Evolutionary conservation across 2,888 invertebrate genomes (phyloP), one percentile per base, ranked within the genome.

Genomic region (Masnerella sp.): DNA sequence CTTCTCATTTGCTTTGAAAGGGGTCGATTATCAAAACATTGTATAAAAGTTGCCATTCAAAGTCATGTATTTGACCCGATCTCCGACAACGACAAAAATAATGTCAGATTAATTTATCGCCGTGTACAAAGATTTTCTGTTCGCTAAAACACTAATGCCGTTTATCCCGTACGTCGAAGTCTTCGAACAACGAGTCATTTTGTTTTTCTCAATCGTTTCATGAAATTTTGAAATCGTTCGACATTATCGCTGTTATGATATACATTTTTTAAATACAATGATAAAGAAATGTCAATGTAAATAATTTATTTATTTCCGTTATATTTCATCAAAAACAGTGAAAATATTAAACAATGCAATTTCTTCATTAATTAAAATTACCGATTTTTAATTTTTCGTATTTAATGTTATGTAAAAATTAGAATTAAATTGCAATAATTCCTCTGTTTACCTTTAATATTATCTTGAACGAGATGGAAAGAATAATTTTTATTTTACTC

Each of bases 81-180:
- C 68, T 52, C 17, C 12, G 40, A 34, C 36, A 59, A 75, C 40
- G 49, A 68, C 58, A 58, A 74, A 71, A 65, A 38, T 75, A 80
- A 82, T 64, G 80, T 78, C 80, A 74, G 81, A 79, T 76, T 81
- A 80, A 85, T 81, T 81, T 80, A 75, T 76, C 75, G 47, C 70
- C 74, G 69, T 78, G 62, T 79, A 86, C 83, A 85, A 83, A 81
- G 82, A 85, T 82, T 83, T 84, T 81, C 84, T 85, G 84, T 86
- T 82, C 77, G 77, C 65, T 65, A 75, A 74, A 74, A 82, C 83
- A 85, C 80, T 83, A 84, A 77, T 54, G 77, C 74, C 77, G 81
- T 80, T 84, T 84, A 77, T 77, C 77, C 15, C 25, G 68, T 72
- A 58, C 74, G 69, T 67, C 65, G 70, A 47, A 67, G 74, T 77